These are phyloP conservation scores for Oncorhynchus kisutch DNA, from an alignment of 2,113 vertebrate species.

Conservation along the genomic window DNA sequence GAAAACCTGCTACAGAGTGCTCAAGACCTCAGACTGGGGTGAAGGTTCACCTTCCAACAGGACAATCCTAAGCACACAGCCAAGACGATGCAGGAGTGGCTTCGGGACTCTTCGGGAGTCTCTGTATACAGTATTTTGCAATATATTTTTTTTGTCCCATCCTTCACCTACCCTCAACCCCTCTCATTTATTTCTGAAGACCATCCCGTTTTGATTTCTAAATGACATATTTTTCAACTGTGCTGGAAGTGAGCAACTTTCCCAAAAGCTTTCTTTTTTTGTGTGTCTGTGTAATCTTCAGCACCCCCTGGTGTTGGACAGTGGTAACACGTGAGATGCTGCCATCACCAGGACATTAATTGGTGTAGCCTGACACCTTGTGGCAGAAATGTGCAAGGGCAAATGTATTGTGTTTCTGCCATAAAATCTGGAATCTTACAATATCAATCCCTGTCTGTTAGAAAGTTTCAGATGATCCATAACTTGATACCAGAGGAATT, in stretches of 20 bases:
- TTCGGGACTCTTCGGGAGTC: no score
- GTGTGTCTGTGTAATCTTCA: background rate
- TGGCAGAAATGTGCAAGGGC: slow-evolving; percentile 31
- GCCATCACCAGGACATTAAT: slow-evolving; percentile 21
- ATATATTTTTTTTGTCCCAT: no score
- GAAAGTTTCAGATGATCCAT: background rate
- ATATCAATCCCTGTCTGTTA: background rate
- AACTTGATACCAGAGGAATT: background rate
- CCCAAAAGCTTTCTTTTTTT: background rate
- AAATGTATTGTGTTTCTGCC: background rate
- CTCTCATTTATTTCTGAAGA: no score
- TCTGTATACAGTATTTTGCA: no score
- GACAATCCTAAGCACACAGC: no score
- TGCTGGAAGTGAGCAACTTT: background rate
- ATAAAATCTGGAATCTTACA: background rate
- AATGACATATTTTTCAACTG: no score
- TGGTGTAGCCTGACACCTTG: slow-evolving; percentile 53
- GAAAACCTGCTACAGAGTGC: no score
- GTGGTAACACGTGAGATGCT: background rate
- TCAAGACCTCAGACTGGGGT: no score
- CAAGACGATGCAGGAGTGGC: no score
- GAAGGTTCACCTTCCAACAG: no score
- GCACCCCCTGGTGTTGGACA: background rate
- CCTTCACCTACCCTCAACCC: no score
- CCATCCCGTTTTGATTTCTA: no score